Conservation (phyloP, 2,113 vertebrate genomes). For the Prochilodus magdalenae region DNA sequence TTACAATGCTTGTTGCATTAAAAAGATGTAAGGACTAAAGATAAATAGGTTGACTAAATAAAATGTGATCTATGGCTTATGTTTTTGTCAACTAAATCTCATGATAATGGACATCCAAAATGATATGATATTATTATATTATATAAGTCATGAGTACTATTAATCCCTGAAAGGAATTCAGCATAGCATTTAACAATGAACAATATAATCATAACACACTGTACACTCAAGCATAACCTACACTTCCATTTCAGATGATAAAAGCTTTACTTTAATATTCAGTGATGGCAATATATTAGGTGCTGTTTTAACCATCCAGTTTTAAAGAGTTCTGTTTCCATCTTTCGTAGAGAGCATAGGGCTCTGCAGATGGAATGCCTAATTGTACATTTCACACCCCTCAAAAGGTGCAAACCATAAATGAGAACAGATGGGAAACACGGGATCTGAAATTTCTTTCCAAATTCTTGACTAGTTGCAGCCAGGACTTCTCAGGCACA, state of each 20-base stretch:
- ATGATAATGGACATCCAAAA: neutral
- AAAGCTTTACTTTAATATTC: neutral
- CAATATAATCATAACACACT: neutral
- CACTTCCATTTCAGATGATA: neutral
- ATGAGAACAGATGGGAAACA: slow-evolving; percentile 54
- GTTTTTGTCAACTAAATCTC: neutral
- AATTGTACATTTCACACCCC: slow-evolving; percentile 55
- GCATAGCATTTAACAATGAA: neutral
- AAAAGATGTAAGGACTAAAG: neutral
- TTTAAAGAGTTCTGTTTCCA: neutral
- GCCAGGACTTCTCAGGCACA: slow-evolving; percentile 15
- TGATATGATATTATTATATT: neutral
- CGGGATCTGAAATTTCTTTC: slow-evolving; percentile 26
- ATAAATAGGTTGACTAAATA: too few species aligned
- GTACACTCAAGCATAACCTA: neutral
- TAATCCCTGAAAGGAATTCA: neutral
- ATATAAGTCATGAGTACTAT: neutral
- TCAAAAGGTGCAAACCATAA: slow-evolving; percentile 48
- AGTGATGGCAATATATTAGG: neutral
- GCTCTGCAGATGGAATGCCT: slow-evolving; percentile 54
- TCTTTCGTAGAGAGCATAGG: slow-evolving; percentile 11
- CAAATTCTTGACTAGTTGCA: slow-evolving; percentile 29
- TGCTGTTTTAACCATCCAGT: neutral
- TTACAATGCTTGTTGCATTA: too few species aligned
- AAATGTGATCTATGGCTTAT: neutral